A percentile compares a stretch with the other conserved stretches of the same genome.
These are phyloP conservation scores for Pampusana beccarii DNA, from an alignment of 2,113 vertebrate species.

Conservation along the genomic window DNA sequence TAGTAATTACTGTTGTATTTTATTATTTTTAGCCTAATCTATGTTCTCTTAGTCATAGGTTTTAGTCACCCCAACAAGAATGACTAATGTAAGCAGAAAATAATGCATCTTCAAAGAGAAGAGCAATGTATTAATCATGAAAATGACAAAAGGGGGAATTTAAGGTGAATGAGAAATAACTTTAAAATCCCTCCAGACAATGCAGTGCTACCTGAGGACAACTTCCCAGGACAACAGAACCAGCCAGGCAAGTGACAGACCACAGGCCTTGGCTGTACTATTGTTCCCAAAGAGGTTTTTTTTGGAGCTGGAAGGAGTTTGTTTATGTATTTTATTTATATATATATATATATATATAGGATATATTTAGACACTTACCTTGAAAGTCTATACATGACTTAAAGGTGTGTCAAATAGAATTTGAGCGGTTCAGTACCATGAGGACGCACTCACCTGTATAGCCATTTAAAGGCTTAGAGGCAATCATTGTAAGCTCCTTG, in stretches of 20 bases:
- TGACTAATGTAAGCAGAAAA: slow-evolving; percentile 54
- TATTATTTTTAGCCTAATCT: slow-evolving; percentile 64
- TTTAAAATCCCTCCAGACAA: neutral
- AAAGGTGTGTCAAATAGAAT: neutral
- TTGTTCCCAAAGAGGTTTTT: accelerated
- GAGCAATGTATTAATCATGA: neutral
- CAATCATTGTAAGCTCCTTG: neutral
- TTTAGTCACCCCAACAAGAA: slow-evolving; percentile 53
- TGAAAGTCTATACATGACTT: neutral
- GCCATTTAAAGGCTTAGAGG: neutral
- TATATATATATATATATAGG: neutral
- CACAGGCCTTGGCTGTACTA: neutral
- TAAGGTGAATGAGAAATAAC: neutral
- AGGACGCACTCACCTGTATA: neutral
- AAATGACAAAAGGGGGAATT: neutral
- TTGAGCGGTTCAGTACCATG: neutral
- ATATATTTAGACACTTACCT: neutral
- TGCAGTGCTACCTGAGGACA: neutral
- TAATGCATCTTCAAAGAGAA: slow-evolving; percentile 19
- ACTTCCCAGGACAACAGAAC: neutral
- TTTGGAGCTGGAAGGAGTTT: neutral
- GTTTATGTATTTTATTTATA: too few relatives aligned
- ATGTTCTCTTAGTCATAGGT: slow-evolving; percentile 42
- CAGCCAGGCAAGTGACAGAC: neutral
- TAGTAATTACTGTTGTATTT: slow-evolving; percentile 41